These are phyloP conservation scores for Trilocha varians DNA, from an alignment of 2,888 invertebrate species.

Conservation along the genomic window DNA sequence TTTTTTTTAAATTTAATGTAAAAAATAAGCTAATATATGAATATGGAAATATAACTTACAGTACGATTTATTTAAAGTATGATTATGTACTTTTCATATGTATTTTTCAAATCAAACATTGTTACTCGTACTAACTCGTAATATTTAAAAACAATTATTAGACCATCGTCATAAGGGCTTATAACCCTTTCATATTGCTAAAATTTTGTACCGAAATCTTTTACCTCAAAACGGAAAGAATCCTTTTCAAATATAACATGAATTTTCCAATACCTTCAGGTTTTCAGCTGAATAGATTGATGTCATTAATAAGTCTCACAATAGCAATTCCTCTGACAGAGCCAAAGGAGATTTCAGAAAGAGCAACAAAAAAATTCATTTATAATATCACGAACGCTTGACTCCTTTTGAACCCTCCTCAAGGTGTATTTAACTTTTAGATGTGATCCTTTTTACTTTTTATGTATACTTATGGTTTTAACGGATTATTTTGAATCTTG, in stretches of 20 bases:
- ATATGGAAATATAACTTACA: no score
- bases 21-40: no score
- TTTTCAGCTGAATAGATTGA: conserved; percentile 5
- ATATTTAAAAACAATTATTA: no score
- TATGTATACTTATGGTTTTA: background rate
- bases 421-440: conserved; percentile 10
- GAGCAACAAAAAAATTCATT: conserved; percentile 15
- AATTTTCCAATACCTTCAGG: background rate
- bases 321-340: conserved; percentile 13
- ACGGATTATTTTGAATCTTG: background rate
- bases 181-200: no score
- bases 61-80: no score
- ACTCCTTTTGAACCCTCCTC: conserved; percentile 11
- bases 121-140: no score
- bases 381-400: conserved; percentile 16
- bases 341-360: conserved; percentile 10
- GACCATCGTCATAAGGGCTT: no score
- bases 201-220: no score
- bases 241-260: background rate
- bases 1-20: no score
- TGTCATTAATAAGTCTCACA: conserved; percentile 11
- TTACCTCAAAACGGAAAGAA: background rate
- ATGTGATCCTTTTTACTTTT: conserved; percentile 6
- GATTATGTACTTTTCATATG: no score
- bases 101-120: no score